Conservation (phyloP, 2,888 invertebrate genomes). For the Antitype chi region DNA sequence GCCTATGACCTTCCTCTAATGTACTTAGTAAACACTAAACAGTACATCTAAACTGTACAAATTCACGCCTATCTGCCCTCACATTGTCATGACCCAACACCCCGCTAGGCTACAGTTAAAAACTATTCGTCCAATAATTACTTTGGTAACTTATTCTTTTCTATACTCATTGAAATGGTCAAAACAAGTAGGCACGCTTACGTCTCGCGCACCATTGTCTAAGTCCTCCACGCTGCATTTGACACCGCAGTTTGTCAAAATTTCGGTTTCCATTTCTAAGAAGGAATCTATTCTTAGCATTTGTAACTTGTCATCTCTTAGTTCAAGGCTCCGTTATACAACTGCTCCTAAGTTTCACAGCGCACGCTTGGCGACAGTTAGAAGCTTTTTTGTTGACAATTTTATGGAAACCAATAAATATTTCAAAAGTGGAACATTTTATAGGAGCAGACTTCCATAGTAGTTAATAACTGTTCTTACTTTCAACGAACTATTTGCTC, state of each 20-base stretch:
- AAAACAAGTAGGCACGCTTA: constrained; percentile 88
- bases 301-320: constrained; percentile 80
- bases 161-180: constrained; percentile 84
- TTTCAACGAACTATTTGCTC: constrained; percentile 82
- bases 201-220: constrained; percentile 80
- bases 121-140: constrained; percentile 84
- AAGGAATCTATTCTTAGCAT: constrained; percentile 77
- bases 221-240: constrained; percentile 75
- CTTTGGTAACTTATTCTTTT: constrained; percentile 86
- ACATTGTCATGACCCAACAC: constrained; percentile 75
- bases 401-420: constrained; percentile 88
- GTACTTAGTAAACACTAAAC: constrained; percentile 68
- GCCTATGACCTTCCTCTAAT: constrained; percentile 63
- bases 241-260: constrained; percentile 89
- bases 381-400: constrained; percentile 73
- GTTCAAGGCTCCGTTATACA: constrained; percentile 85
- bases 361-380: constrained; percentile 84
- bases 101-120: constrained; percentile 88
- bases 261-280: constrained; percentile 88
- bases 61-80: constrained; percentile 77
- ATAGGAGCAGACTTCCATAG: constrained; percentile 87
- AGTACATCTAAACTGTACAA: constrained; percentile 67
- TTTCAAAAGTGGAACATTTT: constrained; percentile 87
- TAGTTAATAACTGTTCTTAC: constrained; percentile 89
- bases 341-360: constrained; percentile 68